Conservation (phyloP, 1,140 invertebrate species). For the Calosoma granatense region DNA sequence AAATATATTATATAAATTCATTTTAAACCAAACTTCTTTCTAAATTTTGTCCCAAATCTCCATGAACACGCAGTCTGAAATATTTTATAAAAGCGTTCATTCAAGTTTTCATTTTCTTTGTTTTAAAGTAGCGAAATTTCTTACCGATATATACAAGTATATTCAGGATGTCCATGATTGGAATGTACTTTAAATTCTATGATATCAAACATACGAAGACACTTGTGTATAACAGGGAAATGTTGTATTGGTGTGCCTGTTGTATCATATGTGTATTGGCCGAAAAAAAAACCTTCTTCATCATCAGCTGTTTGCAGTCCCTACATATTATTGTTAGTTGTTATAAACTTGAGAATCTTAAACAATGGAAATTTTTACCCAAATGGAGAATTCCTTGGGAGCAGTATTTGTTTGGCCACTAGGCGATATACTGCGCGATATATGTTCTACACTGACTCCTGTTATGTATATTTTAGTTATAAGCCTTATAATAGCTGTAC, state of each 20-base stretch:
- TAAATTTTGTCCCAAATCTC: too few species aligned
- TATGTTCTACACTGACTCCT: slow-evolving; percentile 70
- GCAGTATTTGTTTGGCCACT: slow-evolving; percentile 52
- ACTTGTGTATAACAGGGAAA: slow-evolving; percentile 45
- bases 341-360: slow-evolving; percentile 14
- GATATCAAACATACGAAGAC: slow-evolving; percentile 31
- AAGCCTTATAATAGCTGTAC: slow-evolving; percentile 54
- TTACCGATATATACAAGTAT: slow-evolving; percentile 44
- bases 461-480: slow-evolving; percentile 51
- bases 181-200: slow-evolving; percentile 40
- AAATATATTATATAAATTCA: too few species aligned
- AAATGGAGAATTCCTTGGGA: slow-evolving; percentile 54
- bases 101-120: too few species aligned
- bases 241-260: slow-evolving; percentile 56
- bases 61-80: too few species aligned
- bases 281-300: slow-evolving; percentile 44
- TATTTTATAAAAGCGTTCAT: too few species aligned
- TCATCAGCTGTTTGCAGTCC: slow-evolving; percentile 50
- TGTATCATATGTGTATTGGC: slow-evolving; percentile 53
- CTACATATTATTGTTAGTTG: too few species aligned
- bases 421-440: slow-evolving; percentile 54
- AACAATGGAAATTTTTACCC: slow-evolving; percentile 42
- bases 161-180: slow-evolving; percentile 42
- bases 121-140: neutral
- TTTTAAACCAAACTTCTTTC: too few species aligned